Base-by-base conservation (phyloP, 2,888 invertebrate species). In the Torymus texanus region DNA sequence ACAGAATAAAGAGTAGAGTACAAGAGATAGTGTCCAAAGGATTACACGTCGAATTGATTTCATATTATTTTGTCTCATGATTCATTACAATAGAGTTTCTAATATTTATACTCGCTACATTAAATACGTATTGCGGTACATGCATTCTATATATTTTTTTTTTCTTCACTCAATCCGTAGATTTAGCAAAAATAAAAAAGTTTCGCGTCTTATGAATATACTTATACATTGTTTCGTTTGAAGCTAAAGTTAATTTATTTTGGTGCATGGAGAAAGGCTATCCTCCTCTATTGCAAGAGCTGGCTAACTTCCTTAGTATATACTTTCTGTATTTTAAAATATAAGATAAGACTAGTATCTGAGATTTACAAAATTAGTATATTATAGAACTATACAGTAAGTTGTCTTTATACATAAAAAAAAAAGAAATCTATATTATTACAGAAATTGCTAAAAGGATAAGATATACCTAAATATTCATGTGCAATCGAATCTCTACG, bases 271-370 rank as follows among this genome's bases (percentile, higher is more conserved):
- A 81, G 76, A 79, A 79, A 76, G 18, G 14, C 61, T 75, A n/a
- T 67, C n/a, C 78, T 51, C 21, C 53, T 61, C 70, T 74, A 74
- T 66, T 74, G 58, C 79, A 73, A 65, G 73, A 73, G 50, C 61
- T 68, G 65, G 65, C 74, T 51, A 77, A 55, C 53, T 55, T 16
- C 66, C 66, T 78, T 78, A 75, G 51, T 58, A 73, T 21, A 21
- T 41, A 67, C 72, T 77, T 73, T 77, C 63, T 81, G 74, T 74
- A 65, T 74, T 80, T 81, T 66, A 79, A 79, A 71, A 51, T 74
- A 79, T 77, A 81, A 81, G 81, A 81, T 77, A 81, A 81, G 81
- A 81, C 81, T 81, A 81, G 81, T 81, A 77, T 81, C 53, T 79
- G 81, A 79, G 77, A 81, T 81, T 81, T 76, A 81, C 70, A 81